phyloP scores from a whole-genome alignment of 35 echinoderm and acorn worm genomes.

The Stichopus chloronotus region DNA sequence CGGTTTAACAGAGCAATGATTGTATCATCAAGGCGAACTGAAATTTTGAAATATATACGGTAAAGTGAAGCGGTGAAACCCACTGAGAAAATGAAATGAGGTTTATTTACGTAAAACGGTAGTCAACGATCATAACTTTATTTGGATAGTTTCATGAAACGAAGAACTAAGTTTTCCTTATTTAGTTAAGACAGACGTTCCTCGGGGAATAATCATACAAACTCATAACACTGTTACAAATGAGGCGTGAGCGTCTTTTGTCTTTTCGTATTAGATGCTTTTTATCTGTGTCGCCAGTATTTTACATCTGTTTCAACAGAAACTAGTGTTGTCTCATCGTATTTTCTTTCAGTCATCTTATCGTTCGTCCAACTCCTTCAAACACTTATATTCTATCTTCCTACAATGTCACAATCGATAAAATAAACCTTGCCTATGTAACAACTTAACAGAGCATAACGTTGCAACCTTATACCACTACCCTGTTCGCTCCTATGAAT shows the following conservation, averaged over 20 bases:
- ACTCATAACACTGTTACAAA: not conserved
- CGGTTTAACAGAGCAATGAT: no score
- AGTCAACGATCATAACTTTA: no score
- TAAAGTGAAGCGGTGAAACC: no score
- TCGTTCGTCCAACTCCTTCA: not conserved
- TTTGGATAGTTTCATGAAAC: no score
- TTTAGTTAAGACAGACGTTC: not conserved
- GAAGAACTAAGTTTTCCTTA: no score
- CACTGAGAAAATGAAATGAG: no score
- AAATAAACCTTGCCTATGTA: not conserved
- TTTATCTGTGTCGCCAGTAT: not conserved
- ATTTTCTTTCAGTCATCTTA: not conserved
- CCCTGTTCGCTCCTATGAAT: not conserved
- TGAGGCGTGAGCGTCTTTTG: not conserved
- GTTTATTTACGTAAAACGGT: no score
- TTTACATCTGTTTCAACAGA: constrained; percentile 1
- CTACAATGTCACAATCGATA: not conserved
- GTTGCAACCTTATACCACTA: not conserved
- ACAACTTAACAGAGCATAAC: not conserved
- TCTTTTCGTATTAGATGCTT: not conserved
- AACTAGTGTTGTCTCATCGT: not conserved
- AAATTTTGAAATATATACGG: no score
- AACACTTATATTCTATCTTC: not conserved
- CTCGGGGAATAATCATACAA: not conserved
- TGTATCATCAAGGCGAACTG: no score